Evolutionary conservation across 2,888 invertebrate genomes (phyloP).

Genomic region (Trichogramma dendrolimi): DNA sequence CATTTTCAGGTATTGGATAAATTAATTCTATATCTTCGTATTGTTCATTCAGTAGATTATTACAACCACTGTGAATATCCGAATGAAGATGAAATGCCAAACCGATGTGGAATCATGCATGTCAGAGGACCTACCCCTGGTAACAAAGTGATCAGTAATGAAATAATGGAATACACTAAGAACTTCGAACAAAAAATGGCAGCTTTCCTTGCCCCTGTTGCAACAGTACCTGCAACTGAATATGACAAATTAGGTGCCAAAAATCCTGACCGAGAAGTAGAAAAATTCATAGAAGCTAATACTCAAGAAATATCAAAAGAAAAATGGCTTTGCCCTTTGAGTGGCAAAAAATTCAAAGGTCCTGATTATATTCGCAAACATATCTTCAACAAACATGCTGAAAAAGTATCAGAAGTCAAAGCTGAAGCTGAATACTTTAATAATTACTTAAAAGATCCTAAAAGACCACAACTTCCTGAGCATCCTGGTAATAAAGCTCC

Average conservation of each 20-base stretch:
- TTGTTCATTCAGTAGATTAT: constrained; percentile 98
- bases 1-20: constrained; percentile 60
- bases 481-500: constrained; percentile 63
- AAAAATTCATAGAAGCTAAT: constrained; percentile 92
- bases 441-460: constrained; percentile 90
- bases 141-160: constrained; percentile 71
- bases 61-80: constrained; percentile 99
- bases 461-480: constrained; percentile 89
- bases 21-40: constrained; percentile 85
- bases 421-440: constrained; percentile 98
- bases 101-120: constrained; percentile 97
- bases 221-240: constrained; percentile 70
- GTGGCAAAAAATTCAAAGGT: constrained; percentile 98
- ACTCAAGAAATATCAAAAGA: constrained; percentile 96
- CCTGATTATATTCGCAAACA: constrained; percentile 98
- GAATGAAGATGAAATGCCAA: constrained; percentile 99
- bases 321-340: constrained; percentile 97
- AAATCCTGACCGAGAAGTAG: constrained; percentile 71
- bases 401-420: constrained; percentile 95
- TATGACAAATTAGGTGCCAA: constrained; percentile 81
- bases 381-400: constrained; percentile 93
- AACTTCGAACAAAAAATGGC: constrained; percentile 89
- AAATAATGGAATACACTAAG: constrained; percentile 70
- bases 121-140: constrained; percentile 85
- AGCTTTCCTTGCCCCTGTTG: constrained; percentile 77